A percentile compares a stretch with the other conserved stretches of the same genome.
Evolutionary conservation across 2,888 invertebrate species (phyloP).

Genomic region (Muschampia plurimacula): DNA sequence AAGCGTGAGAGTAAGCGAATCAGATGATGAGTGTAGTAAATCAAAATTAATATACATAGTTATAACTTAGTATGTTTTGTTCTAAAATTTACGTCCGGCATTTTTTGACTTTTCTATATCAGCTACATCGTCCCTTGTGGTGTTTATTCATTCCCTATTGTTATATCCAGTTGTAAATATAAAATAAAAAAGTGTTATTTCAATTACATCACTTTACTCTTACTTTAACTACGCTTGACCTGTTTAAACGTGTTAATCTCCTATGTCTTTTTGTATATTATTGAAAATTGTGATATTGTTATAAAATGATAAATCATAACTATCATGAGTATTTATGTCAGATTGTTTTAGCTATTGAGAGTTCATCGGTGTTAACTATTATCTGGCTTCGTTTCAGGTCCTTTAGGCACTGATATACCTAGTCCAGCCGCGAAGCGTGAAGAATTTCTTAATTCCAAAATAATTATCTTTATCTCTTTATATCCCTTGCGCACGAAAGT

Average conservation of each 20-base stretch:
- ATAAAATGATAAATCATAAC: slow-evolving; percentile 73
- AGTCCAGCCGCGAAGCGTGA: not conserved
- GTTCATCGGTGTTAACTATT: slow-evolving; percentile 66
- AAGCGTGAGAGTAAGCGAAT: slow-evolving; percentile 61
- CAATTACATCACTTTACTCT: slow-evolving; percentile 69
- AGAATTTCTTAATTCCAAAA: not conserved
- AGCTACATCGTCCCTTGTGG: slow-evolving; percentile 68
- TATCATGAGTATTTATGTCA: slow-evolving; percentile 67
- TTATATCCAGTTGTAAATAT: slow-evolving; percentile 64
- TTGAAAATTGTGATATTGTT: slow-evolving; percentile 86
- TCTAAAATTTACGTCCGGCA: slow-evolving; percentile 61
- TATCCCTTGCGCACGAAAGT: not conserved
- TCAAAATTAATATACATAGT: slow-evolving; percentile 66
- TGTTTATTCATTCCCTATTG: slow-evolving; percentile 58
- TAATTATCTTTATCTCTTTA: not conserved
- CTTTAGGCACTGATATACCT: slow-evolving; percentile 14
- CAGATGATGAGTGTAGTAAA: slow-evolving; percentile 78
- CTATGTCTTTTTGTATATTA: slow-evolving; percentile 82
- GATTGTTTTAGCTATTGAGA: slow-evolving; percentile 60
- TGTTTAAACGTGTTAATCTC: slow-evolving; percentile 78
- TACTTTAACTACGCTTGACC: slow-evolving; percentile 81
- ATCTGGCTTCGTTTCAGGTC: slow-evolving; percentile 45
- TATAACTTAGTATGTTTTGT: slow-evolving; percentile 59
- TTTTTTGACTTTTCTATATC: slow-evolving; percentile 66
- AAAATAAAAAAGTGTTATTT: slow-evolving; percentile 60